phyloP scores from a whole-genome alignment of 2,888 invertebrate species.

The Disparrhopalites patrizii region DNA sequence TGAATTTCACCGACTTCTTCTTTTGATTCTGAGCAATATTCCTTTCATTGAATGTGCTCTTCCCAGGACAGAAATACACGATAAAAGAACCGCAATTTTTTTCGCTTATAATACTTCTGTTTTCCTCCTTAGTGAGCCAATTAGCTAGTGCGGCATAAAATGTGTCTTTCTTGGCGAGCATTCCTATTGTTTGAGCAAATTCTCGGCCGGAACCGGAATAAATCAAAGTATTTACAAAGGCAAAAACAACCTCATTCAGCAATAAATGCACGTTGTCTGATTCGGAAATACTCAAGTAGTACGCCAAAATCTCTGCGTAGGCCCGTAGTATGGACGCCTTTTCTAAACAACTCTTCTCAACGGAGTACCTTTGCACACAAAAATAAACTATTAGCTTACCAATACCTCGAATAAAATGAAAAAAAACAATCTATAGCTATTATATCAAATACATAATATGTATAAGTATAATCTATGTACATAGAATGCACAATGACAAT shows the following conservation, averaged over 20 bases:
- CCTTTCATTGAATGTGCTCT: too few species aligned
- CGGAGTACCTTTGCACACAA: slow-evolving; percentile 30
- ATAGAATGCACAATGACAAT: neutral
- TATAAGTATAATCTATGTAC: neutral
- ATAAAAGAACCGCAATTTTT: slow-evolving; percentile 35
- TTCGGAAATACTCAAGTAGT: slow-evolving; percentile 17
- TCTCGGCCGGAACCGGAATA: slow-evolving; percentile 20
- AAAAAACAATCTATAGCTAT: too few species aligned
- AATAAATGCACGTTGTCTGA: slow-evolving; percentile 17
- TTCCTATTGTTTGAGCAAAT: slow-evolving; percentile 32
- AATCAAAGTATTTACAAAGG: slow-evolving; percentile 31
- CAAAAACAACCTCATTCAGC: slow-evolving; percentile 25
- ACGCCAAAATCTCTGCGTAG: slow-evolving; percentile 37
- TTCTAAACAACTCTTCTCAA: slow-evolving; percentile 34
- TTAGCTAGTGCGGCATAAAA: slow-evolving; percentile 24
- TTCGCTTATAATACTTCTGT: slow-evolving; percentile 22
- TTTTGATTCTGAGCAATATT: neutral
- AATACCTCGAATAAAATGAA: too few species aligned
- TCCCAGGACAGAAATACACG: slow-evolving; percentile 22
- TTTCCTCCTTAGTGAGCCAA: slow-evolving; percentile 2
- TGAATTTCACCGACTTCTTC: neutral
- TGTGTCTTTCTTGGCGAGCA: slow-evolving; percentile 29
- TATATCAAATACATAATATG: neutral
- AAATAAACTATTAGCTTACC: too few species aligned
- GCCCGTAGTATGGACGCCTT: slow-evolving; percentile 38